Evolutionary conservation across 2,888 invertebrate genomes (phyloP).

Genomic region (Oscheius onirici): DNA sequence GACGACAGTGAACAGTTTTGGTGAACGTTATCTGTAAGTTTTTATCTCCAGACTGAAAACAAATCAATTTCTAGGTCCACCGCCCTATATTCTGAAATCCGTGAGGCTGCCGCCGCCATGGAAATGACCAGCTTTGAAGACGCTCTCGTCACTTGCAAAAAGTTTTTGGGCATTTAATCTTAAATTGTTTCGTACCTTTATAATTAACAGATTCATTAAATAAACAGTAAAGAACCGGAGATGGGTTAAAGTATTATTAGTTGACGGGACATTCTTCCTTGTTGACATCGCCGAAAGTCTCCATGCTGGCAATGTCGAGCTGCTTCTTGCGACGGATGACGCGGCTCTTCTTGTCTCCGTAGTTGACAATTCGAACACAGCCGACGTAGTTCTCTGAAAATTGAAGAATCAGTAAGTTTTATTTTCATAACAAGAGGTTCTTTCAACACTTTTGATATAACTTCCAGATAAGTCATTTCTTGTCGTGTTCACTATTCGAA

Average conservation of each 20-base stretch:
- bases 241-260: constrained; percentile 38
- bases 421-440: no score
- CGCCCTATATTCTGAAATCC: constrained; percentile 57
- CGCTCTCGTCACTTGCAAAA: constrained; percentile 42
- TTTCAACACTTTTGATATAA: no score
- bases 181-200: no score
- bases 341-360: constrained; percentile 56
- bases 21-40: constrained; percentile 63
- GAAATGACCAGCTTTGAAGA: constrained; percentile 40
- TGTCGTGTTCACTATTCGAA: no score
- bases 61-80: constrained; percentile 47
- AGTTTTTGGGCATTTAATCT: constrained; percentile 36
- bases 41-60: background rate
- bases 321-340: constrained; percentile 45
- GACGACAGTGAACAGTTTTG: constrained; percentile 63
- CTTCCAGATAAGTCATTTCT: no score
- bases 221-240: constrained; percentile 8
- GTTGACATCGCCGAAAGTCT: constrained; percentile 61
- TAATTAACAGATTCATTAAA: background rate
- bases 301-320: constrained; percentile 51
- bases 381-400: constrained; percentile 67
- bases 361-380: constrained; percentile 63
- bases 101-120: constrained; percentile 49
- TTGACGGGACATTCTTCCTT: constrained; percentile 64
- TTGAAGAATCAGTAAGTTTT: background rate